phyloP scores from a whole-genome alignment of 2,888 invertebrate species.

The Eurytoma adleriae region DNA sequence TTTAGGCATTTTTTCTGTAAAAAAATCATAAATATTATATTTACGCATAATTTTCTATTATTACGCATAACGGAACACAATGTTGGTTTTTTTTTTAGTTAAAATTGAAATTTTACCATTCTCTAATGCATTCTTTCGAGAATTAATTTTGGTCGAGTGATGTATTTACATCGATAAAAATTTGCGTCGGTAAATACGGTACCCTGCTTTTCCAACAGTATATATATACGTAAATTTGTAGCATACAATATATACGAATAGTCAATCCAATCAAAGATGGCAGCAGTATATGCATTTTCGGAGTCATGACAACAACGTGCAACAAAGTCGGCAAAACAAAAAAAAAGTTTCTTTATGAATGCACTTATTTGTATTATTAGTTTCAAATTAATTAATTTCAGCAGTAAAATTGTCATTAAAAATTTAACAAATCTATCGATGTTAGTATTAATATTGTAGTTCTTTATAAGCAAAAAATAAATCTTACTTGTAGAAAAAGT shows the following conservation, averaged over 20 bases:
- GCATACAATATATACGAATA: no score
- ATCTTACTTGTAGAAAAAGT: no score
- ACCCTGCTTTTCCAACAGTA: background rate
- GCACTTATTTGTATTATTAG: no score
- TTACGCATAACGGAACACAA: background rate
- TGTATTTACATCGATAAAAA: background rate
- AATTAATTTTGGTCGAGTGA: no score
- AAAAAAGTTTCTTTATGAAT: slow-evolving; percentile 7
- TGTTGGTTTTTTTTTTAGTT: no score
- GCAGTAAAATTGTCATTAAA: no score
- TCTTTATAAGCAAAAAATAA: no score
- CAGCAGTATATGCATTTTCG: slow-evolving; percentile 15
- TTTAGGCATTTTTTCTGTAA: slow-evolving; percentile 48
- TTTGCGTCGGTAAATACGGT: background rate
- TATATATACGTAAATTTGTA: background rate
- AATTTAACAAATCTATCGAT: no score
- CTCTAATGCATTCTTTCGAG: background rate
- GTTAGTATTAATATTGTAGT: no score
- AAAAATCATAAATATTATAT: background rate
- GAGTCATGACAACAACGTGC: slow-evolving; percentile 45
- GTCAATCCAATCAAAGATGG: slow-evolving; percentile 33
- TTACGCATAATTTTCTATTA: background rate
- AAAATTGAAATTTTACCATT: background rate
- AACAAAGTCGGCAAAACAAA: slow-evolving; percentile 48
- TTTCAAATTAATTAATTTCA: no score